Evolutionary conservation across 2,888 invertebrate species (phyloP).

Genomic region (Ichneumoninae sp.): DNA sequence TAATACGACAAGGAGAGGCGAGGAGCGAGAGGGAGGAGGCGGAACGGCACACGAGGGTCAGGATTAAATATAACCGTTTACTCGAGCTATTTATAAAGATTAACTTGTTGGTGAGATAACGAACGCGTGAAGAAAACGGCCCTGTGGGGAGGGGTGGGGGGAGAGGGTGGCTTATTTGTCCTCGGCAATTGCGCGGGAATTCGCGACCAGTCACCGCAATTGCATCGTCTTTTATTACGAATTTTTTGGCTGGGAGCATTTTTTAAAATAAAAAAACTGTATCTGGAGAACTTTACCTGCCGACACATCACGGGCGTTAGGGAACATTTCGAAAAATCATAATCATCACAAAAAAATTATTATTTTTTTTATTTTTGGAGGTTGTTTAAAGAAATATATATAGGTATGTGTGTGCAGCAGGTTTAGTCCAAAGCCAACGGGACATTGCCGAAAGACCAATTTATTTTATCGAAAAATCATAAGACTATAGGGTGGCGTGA

Average conservation of each 20-base stretch:
- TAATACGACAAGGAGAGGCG: conserved; percentile 41
- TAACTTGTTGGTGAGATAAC: conserved; percentile 83
- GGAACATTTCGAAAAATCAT: neutral
- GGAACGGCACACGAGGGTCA: conserved; percentile 78
- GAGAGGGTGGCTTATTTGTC: conserved; percentile 58
- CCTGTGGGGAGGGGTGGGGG: conserved; percentile 53
- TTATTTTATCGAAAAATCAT: conserved; percentile 26
- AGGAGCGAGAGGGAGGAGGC: conserved; percentile 35
- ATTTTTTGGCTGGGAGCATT: neutral
- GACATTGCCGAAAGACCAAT: neutral
- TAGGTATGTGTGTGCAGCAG: neutral
- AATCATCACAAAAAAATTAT: no score
- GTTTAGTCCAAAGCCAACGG: neutral
- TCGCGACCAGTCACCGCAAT: conserved; percentile 46
- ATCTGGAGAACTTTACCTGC: neutral
- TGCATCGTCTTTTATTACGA: neutral
- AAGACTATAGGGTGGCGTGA: conserved; percentile 13
- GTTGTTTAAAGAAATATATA: neutral
- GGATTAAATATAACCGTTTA: conserved; percentile 83
- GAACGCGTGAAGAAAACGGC: conserved; percentile 77
- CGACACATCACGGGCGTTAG: neutral
- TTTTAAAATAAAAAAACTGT: neutral
- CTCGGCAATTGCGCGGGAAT: conserved; percentile 74
- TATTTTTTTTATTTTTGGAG: no score
- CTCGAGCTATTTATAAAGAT: conserved; percentile 83